A percentile compares a stretch with the other conserved stretches of the same genome.
Evolutionary conservation across 2,888 invertebrate species (phyloP).

Genomic region (Idaea aversata): DNA sequence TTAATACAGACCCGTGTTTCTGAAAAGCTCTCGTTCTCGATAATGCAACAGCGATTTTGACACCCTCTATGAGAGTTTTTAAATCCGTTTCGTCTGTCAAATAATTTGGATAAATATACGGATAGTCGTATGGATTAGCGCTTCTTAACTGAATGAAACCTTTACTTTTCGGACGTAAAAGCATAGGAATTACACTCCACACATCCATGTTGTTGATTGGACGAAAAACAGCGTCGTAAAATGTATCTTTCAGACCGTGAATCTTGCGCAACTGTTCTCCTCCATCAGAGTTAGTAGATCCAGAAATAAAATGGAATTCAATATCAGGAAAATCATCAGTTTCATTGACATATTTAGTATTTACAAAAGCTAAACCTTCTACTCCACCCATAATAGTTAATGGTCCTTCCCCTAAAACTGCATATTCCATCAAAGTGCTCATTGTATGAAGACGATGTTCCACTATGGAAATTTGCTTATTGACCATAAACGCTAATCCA

Average conservation of each 20-base stretch:
- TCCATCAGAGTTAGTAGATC: constrained; percentile 92
- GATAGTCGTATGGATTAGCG: constrained; percentile 92
- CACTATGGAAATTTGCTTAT: constrained; percentile 88
- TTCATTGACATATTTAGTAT: constrained; percentile 90
- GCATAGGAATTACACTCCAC: constrained; percentile 92
- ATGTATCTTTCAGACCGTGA: constrained; percentile 87
- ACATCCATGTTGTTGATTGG: constrained; percentile 88
- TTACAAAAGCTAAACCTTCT: constrained; percentile 93
- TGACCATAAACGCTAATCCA: constrained; percentile 90
- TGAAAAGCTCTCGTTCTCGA: constrained; percentile 89
- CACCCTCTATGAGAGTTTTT: constrained; percentile 90
- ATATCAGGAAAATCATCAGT: constrained; percentile 93
- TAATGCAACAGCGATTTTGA: constrained; percentile 90
- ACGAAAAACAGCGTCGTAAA: constrained; percentile 87
- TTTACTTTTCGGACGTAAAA: constrained; percentile 90
- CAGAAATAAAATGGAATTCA: constrained; percentile 93
- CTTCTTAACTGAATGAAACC: constrained; percentile 91
- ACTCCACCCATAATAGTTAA: constrained; percentile 93
- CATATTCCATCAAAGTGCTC: constrained; percentile 90
- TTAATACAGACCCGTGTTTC: constrained; percentile 85
- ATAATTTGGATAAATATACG: constrained; percentile 95
- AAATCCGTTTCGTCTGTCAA: constrained; percentile 89
- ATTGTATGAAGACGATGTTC: constrained; percentile 89
- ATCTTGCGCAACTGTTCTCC: constrained; percentile 90
- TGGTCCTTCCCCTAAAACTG: constrained; percentile 90